phyloP scores from a whole-genome alignment of 2,113 vertebrate species.

The Tenebrosternarchus preto region DNA sequence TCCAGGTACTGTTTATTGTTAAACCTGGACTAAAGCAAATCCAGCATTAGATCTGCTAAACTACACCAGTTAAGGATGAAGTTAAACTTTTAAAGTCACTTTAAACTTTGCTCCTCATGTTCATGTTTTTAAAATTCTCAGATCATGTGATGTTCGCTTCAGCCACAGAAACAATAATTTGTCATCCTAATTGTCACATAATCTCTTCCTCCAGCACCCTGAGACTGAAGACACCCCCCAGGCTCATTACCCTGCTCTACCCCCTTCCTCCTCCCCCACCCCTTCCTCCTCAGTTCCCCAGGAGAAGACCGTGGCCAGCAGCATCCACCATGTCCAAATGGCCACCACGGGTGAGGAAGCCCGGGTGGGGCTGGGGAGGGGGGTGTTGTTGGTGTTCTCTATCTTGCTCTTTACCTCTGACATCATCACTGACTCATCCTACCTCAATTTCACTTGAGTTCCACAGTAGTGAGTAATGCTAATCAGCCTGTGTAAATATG shows the following conservation, averaged over 20 bases:
- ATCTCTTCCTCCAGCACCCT: constrained; percentile 62
- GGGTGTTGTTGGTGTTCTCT: too few species aligned
- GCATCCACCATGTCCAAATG: constrained; percentile 64
- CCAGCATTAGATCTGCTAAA: too few species aligned
- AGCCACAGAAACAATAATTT: neutral
- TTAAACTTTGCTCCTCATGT: too few species aligned
- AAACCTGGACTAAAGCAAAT: too few species aligned
- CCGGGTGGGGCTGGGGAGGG: too few species aligned
- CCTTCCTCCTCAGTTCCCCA: constrained; percentile 33
- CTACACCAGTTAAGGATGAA: too few species aligned
- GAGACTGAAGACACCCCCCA: constrained; percentile 67
- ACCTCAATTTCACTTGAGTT: constrained; percentile 41
- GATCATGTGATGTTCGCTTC: too few species aligned
- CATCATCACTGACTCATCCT: constrained; percentile 46
- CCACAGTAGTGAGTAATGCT: constrained; percentile 47
- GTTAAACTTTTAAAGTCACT: too few species aligned
- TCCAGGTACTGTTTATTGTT: too few species aligned
- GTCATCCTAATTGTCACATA: neutral
- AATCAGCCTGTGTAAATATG: constrained; percentile 55
- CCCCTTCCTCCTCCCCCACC: constrained; percentile 39
- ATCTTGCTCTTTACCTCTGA: too few species aligned
- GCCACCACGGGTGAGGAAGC: constrained; percentile 68
- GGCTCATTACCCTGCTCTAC: constrained; percentile 62
- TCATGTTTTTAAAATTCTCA: too few species aligned
- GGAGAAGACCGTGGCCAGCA: constrained; percentile 34